Evolutionary conservation across 2,888 invertebrate species (phyloP), one percentile per base, ranked within the genome.

Genomic region (Melipona bicolor): DNA sequence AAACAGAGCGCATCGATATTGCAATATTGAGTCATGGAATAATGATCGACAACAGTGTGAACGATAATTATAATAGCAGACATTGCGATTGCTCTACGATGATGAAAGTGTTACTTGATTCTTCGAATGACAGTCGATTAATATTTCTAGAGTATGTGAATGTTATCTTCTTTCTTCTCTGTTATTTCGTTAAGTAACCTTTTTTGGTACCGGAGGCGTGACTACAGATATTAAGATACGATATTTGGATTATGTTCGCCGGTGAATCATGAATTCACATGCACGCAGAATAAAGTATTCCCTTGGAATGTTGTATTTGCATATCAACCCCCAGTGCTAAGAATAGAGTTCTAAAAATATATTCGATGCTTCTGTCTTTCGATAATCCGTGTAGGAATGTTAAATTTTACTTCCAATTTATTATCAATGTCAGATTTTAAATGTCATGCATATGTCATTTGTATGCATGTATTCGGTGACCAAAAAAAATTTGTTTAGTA

Each of bases 1-100:
- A 88, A 88, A 86, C 85, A 88, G 87, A 88, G 86, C 87, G 81
- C 78, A 86, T 88, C 87, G 86, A 70, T 52, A n/a, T n/a, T n/a
- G 69, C 70, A n/a, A 59, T 64, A 79, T 86, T 74, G 88, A 83
- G 75, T 81, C 75, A 76, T 24, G 32, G 77, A 61, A 67, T 85
- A 84, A 83, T 32, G 79, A 83, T 83, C 76, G 67, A 49, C 61
- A 32, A 64, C 19, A 68, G 17, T 71, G 84, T 76, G 69, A 79
- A 79, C 65, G 65, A 74, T 83, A 76, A 79, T 76, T 73, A 73
- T 72, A 72, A 71, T 43, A 61, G 54, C 69, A 43, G 68, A 76
- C 73, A 54, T 36, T 43, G 59, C 43, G 54, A 72, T 5, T 54
- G 21, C 36, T 69, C 52, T 49, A 17, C n/a, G 61, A 13, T 24